Evolutionary conservation across 2,888 invertebrate species (phyloP), one percentile per base, ranked within the genome.

Genomic region (Macropis europaea): DNA sequence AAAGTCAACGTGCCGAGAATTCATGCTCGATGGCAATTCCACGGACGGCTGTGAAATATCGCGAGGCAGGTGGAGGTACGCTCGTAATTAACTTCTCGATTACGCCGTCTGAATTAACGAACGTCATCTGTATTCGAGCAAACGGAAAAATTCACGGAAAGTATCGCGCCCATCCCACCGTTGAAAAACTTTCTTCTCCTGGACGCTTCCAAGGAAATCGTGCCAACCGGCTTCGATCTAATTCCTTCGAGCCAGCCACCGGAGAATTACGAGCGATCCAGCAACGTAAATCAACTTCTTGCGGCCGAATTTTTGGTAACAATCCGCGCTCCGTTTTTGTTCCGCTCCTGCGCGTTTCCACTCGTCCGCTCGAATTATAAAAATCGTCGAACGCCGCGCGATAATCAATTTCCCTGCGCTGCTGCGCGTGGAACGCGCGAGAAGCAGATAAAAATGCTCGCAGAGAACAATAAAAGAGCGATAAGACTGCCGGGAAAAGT

Each of bases 51-150:
- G 54, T 54, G 34, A 68, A 62, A 48, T 68, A 62, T 32, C 34
- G 53, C 42, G 42, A 32, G 45, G 9, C 24, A 32, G 62, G 7
- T 7, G 17, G n/a, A 15, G 11, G 19, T 30, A 15, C 56, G 50
- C 24, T 11, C 45, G 48, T 68, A 71, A 71, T 71, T 68, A 71
- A 71, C 70, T 50, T 50, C 43, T 54, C 43, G 50, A 71, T 68
- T 71, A 67, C 60, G 53, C 13, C 24, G 30, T 42, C 26, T 34
- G 53, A 70, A 61, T 70, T 60, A 68, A 61, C 48, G 47, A 57
- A 43, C 19, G 50, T 15, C 36, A 32, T 36, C 45, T 13, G 22
- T 57, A 45, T 45, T 32, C 57, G 26, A 17, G 42, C 17, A 13
- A 50, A 19, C 6, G n/a, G 32, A 40, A 38, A 53, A 38, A 66